Conservation (phyloP, 2,888 invertebrate genomes). For the Pristionchus entomophagus region DNA sequence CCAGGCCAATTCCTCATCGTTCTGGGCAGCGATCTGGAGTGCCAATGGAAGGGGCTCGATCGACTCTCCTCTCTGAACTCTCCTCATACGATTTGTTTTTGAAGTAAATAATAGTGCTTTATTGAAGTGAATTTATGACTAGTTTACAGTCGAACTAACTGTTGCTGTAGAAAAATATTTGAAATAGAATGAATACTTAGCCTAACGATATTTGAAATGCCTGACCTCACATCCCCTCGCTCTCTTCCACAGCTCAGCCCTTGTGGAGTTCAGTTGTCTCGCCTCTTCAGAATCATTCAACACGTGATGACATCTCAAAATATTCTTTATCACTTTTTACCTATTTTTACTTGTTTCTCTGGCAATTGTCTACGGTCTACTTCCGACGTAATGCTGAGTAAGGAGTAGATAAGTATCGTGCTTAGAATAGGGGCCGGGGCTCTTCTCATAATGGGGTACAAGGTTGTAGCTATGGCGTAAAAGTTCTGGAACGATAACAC, state of each 20-base stretch:
- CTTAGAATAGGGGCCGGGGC: neutral
- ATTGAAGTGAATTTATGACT: neutral
- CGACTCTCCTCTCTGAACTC: conserved; percentile 24
- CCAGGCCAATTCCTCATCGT: conserved; percentile 55
- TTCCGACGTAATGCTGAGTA: neutral
- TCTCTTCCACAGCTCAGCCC: conserved; percentile 55
- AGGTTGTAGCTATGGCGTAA: conserved; percentile 16
- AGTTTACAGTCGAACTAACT: conserved; percentile 1
- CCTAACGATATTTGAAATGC: too few species aligned
- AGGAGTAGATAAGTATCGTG: neutral
- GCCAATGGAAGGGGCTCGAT: conserved; percentile 35
- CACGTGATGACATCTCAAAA: conserved; percentile 55
- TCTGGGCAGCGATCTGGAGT: conserved; percentile 40
- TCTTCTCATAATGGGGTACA: conserved; percentile 7
- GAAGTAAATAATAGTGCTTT: too few species aligned
- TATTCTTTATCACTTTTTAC: neutral
- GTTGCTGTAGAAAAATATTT: conserved; percentile 36
- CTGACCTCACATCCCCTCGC: conserved; percentile 61
- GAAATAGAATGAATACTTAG: neutral
- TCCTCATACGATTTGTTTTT: too few species aligned
- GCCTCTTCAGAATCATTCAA: conserved; percentile 55
- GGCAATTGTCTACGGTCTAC: neutral
- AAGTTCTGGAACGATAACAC: too few species aligned
- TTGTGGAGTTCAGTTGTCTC: conserved; percentile 53
- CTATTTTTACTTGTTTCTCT: neutral